These are phyloP conservation scores for Apodemus speciosus DNA, from an alignment of 2,113 vertebrate genomes.

Conservation along the genomic window DNA sequence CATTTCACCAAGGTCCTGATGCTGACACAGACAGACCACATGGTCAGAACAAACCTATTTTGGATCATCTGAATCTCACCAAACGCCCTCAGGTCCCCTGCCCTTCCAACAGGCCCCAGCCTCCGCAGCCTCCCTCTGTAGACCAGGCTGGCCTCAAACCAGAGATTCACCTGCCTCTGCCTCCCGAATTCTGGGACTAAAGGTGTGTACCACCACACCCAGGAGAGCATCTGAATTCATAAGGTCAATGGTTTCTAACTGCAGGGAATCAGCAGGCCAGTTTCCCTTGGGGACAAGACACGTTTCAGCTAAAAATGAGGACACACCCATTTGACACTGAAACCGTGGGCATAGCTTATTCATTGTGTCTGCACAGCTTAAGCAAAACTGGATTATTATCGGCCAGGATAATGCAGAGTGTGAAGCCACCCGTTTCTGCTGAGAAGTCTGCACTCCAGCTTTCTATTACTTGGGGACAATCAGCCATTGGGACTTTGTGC, in stretches of 20 bases:
- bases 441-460: fast-evolving
- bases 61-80: background rate
- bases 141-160: background rate
- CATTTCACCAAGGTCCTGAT: background rate
- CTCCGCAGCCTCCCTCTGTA: background rate
- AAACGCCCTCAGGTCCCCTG: background rate
- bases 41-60: background rate
- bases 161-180: too few species aligned
- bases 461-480: fast-evolving
- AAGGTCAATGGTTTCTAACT: background rate
- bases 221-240: background rate
- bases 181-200: background rate
- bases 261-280: background rate
- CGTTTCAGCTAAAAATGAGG: background rate
- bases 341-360: background rate
- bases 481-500: background rate
- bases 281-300: background rate
- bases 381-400: background rate
- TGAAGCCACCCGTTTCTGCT: fast-evolving
- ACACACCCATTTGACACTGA: background rate
- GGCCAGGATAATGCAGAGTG: background rate
- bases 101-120: background rate
- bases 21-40: background rate
- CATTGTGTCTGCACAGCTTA: too few species aligned
- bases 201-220: background rate